phyloP scores from a whole-genome alignment of 2,113 vertebrate species.

The Anoplopoma fimbria region DNA sequence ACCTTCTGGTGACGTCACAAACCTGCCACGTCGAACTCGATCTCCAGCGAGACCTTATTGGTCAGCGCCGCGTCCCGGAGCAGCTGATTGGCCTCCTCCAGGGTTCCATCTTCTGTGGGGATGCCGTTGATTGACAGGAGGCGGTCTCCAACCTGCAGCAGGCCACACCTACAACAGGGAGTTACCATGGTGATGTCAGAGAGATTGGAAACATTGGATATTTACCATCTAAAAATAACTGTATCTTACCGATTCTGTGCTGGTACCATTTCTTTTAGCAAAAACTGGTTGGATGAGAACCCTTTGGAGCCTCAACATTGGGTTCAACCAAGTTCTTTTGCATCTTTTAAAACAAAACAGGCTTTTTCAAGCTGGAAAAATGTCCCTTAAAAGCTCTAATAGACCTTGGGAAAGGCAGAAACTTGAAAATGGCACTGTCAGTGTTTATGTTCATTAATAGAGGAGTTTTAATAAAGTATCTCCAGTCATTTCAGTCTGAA shows the following conservation, averaged over 20 bases:
- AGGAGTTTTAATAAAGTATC: too few relatives aligned
- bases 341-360: background rate
- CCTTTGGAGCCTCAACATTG: background rate
- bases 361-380: background rate
- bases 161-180: constrained; percentile 87
- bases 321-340: background rate
- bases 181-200: constrained; percentile 23
- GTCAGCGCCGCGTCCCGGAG: constrained; percentile 92
- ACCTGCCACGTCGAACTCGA: constrained; percentile 98
- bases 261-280: too few relatives aligned
- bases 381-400: background rate
- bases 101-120: constrained; percentile 93
- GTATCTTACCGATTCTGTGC: too few relatives aligned
- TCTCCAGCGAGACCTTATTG: constrained; percentile 92
- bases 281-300: too few relatives aligned
- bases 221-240: background rate
- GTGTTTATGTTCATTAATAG: background rate
- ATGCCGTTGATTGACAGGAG: constrained; percentile 95
- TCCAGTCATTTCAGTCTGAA: background rate
- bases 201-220: fast-evolving
- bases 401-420: background rate
- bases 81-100: constrained; percentile 98
- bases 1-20: background rate
- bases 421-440: background rate
- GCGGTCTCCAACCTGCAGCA: constrained; percentile 96